Evolutionary conservation across 2,888 invertebrate genomes (phyloP), one percentile per base, ranked within the genome.

Genomic region (Sinelater perroti): DNA sequence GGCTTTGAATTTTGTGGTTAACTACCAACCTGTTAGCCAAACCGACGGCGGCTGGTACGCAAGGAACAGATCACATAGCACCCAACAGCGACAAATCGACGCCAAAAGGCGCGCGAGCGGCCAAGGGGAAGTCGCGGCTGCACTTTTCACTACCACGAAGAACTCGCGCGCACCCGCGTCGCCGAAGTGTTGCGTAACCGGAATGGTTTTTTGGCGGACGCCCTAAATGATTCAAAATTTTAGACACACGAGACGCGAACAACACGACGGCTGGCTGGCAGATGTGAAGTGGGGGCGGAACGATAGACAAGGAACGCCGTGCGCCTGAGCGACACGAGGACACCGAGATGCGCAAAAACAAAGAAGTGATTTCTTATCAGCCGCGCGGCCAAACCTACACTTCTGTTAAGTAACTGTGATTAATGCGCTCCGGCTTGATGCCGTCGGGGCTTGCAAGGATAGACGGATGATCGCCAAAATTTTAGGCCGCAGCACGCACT

Each of bases 301-400:
- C 64, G 57, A 67, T 56, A 63, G 65, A 64, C 63, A 67, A 66
- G 65, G 67, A 70, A 64, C 64, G 64, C 65, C 70, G 68, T 73
- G 74, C 74, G 73, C 73, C 63, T 67, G 70, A 69, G 70, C 69
- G 64, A 70, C 70, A 70, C 70, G 70, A 70, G 70, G 71, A 67
- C 63, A 62, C 61, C 47, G 68, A 70, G 70, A 71, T 72, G 72
- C 73, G 72, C 72, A 69, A 70, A 55, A 54, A 53, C 50, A 51
- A 55, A 49, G 21, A 55, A 42, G 36, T 35, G 33, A 49, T 11
- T 49, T 55, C 33, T 49, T 42, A 46, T 47, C 55, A 40, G 20
- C 16, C 40, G 16, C 21, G 8, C 24, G 24, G 14, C 10, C 40
- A 5, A 20, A 20, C 10, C 13, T 8, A 24, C 40, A 40, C 13